Evolutionary conservation across 2,797 vertebrate species (phyloP).

Genomic region (Aphelocoma californica): DNA sequence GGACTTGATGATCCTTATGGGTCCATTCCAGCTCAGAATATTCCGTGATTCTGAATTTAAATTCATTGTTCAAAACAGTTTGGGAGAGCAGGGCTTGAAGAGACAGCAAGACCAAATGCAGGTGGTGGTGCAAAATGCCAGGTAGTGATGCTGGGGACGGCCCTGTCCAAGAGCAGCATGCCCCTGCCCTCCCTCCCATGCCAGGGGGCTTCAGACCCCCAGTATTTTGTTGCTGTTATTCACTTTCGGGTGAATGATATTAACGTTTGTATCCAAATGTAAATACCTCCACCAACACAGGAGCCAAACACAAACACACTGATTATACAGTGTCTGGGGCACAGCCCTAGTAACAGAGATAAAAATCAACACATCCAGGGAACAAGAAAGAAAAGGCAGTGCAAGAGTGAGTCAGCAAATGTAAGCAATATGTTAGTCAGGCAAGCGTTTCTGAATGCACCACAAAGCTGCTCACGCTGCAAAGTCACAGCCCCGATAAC

Average conservation of each 20-base stretch:
- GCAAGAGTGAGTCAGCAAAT: conserved; percentile 65
- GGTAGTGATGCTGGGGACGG: background rate
- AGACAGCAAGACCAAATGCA: accelerated
- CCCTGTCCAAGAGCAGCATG: background rate
- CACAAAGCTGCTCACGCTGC: background rate
- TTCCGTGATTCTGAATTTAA: background rate
- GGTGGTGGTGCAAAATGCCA: background rate
- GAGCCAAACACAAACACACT: background rate
- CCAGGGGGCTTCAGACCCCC: background rate
- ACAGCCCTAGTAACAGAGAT: conserved; percentile 49
- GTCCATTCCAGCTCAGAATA: background rate
- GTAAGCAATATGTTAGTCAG: conserved; percentile 14
- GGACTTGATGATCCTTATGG: background rate
- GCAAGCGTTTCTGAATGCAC: background rate
- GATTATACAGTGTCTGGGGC: conserved; percentile 23
- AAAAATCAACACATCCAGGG: conserved; percentile 52
- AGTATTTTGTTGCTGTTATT: background rate
- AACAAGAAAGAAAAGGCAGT: conserved; percentile 37
- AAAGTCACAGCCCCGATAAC: background rate
- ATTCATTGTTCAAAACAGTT: background rate
- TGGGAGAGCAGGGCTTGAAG: background rate
- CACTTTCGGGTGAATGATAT: background rate
- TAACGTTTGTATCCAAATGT: background rate
- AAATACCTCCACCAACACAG: background rate
- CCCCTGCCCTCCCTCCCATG: background rate